These are phyloP conservation scores for Montifringilla adamsi DNA, from an alignment of 2,113 vertebrate species.

Conservation along the genomic window DNA sequence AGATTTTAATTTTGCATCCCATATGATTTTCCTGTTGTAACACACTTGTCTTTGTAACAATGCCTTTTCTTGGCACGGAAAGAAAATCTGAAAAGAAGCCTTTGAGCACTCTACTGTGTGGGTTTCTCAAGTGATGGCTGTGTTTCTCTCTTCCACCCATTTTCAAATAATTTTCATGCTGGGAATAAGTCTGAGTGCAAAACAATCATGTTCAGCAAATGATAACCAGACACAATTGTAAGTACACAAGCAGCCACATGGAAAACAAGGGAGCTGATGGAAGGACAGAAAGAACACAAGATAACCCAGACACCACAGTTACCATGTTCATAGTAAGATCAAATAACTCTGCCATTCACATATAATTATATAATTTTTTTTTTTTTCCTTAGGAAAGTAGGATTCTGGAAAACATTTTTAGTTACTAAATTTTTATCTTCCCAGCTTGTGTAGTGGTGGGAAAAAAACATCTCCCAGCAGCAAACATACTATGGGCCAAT, in stretches of 20 bases:
- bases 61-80: constrained; percentile 41
- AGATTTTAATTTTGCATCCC: constrained; percentile 49
- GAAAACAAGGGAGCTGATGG: constrained; percentile 39
- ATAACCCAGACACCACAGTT: background rate
- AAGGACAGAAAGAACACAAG: background rate
- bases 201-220: constrained; percentile 27
- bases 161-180: constrained; percentile 45
- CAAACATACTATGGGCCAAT: background rate
- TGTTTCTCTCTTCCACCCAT: background rate
- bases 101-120: background rate
- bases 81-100: constrained; percentile 32
- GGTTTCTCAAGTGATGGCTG: constrained; percentile 20
- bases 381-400: background rate
- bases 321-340: background rate
- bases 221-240: constrained; percentile 38
- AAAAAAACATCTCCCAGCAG: background rate
- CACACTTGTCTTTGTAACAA: constrained; percentile 42
- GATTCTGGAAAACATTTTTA: background rate
- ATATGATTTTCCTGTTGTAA: constrained; percentile 36
- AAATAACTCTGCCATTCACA: background rate
- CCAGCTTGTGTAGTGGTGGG: background rate
- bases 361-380: background rate
- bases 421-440: background rate
- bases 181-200: constrained; percentile 23
- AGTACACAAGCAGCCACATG: background rate